Conservation (phyloP, 2,888 invertebrate species). For the Furcula furcula region DNA sequence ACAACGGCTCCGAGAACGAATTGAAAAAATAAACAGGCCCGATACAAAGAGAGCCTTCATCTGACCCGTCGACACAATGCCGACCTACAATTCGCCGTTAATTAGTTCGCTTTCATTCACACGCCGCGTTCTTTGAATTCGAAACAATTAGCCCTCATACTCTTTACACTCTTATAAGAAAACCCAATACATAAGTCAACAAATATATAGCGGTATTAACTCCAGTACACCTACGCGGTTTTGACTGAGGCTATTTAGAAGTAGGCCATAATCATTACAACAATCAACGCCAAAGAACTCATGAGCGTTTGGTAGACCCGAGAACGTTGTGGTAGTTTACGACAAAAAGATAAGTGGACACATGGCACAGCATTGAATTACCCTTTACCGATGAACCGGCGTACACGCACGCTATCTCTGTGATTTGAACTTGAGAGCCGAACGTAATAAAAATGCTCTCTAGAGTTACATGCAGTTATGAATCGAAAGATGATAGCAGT, state of each 20-base stretch:
- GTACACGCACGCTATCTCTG: constrained; percentile 62
- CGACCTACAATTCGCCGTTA: constrained; percentile 66
- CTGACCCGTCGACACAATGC: constrained; percentile 61
- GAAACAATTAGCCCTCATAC: constrained; percentile 47
- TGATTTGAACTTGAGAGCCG: constrained; percentile 67
- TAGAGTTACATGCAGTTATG: constrained; percentile 29
- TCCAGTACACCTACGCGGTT: constrained; percentile 48
- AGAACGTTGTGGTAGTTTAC: constrained; percentile 32
- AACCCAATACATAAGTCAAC: not conserved
- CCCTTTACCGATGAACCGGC: constrained; percentile 54
- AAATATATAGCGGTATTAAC: constrained; percentile 17
- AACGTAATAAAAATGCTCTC: constrained; percentile 64
- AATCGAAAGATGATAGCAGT: constrained; percentile 23
- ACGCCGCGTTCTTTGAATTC: constrained; percentile 50
- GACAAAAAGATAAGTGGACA: constrained; percentile 44
- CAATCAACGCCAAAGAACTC: constrained; percentile 63
- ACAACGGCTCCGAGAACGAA: constrained; percentile 48
- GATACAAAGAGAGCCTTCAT: constrained; percentile 70
- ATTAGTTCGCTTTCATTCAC: constrained; percentile 64
- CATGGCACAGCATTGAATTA: constrained; percentile 64
- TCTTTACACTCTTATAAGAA: constrained; percentile 32
- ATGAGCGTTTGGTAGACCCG: constrained; percentile 27
- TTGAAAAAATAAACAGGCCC: constrained; percentile 67
- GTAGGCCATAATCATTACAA: constrained; percentile 68
- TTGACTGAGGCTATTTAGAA: constrained; percentile 45